Percentiles rank a stretch among this genome's conserved stretches.
phyloP scores from a whole-genome alignment of 2,797 vertebrate species.

The Huso huso region DNA sequence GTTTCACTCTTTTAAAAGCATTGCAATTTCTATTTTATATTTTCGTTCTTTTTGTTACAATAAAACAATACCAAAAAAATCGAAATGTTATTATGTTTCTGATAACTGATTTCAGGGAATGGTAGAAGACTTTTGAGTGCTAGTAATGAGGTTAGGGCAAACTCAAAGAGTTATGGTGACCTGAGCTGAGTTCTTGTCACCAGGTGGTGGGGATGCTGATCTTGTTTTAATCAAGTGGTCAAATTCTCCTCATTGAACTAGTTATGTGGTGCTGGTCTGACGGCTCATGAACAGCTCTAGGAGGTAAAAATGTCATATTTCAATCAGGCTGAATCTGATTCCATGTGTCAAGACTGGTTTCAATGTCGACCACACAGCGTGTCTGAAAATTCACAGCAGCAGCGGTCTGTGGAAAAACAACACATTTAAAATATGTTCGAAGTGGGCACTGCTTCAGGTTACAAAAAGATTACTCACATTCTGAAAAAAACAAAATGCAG shows the following conservation, averaged over 20 bases:
- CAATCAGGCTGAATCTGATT: constrained; percentile 20
- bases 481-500: constrained; percentile 32
- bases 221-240: constrained; percentile 29
- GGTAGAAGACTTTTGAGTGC: constrained; percentile 1
- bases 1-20: too few relatives aligned
- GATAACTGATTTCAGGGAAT: constrained; percentile 2
- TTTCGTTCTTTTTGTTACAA: too few relatives aligned
- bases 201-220: constrained; percentile 19
- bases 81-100: not conserved
- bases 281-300: constrained; percentile 22
- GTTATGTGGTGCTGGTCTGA: constrained; percentile 19
- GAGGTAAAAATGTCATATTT: constrained; percentile 28
- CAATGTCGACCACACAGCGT: constrained; percentile 30
- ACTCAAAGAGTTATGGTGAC: constrained; percentile 7
- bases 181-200: constrained; percentile 9
- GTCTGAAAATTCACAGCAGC: constrained; percentile 34
- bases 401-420: constrained; percentile 20
- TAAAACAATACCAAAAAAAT: too few relatives aligned
- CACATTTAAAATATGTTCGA: constrained; percentile 30
- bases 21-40: too few relatives aligned
- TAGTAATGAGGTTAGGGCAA: constrained; percentile 14
- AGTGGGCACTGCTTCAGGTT: constrained; percentile 26
- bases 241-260: constrained; percentile 15
- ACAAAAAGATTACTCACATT: constrained; percentile 33
- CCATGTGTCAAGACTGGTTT: constrained; percentile 21